Evolutionary conservation across 2,797 vertebrate genomes (phyloP), one percentile per base, ranked within the genome.

Genomic region (Acridotheres tristis): DNA sequence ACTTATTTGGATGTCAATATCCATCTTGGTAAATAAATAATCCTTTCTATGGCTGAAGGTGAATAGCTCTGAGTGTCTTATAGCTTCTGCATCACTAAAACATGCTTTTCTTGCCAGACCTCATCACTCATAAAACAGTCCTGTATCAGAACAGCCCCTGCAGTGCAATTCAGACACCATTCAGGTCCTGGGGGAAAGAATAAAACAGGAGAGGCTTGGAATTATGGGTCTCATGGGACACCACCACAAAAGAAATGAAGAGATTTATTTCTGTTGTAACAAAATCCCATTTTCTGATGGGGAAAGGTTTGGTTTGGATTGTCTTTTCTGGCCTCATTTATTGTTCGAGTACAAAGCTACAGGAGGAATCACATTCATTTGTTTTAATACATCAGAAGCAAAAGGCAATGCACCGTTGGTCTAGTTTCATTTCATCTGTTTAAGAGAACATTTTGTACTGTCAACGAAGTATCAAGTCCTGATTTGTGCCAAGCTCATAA

Each of bases 221-320:
- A 68, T 50, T 81, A 16, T 32, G 53, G 7, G 51, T 73, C 58
- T 40, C 67, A 73, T 27, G 48, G 32, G 82, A 75, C 20, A 86
- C 5, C 32, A 62, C 5, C 58, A 90, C 62, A 76, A 69, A 91
- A 91, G 25, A 94, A n/a, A 93, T 48, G 29, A 25, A 86, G 65
- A 88, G 32, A 89, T 87, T 86, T 68, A 75, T 81, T 89, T 85
- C 71, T 89, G 10, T 84, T 94, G 78, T 26, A 73, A 78, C 29
- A 68, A 94, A 93, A 82, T 55, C 23, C 42, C 43, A 42, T 66
- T 88, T 94, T 94, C 62, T 93, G 72, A 84, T 48, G 51, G 55
- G 26, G 63, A 84, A 92, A 86, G 51, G 65, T 40, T 75, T 25
- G 6, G 50, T 45, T 73, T 78, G 51, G 75, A 76, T 45, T 91